Evolutionary conservation across 2,888 invertebrate species (phyloP).

Genomic region (Diachrysia chrysitis): DNA sequence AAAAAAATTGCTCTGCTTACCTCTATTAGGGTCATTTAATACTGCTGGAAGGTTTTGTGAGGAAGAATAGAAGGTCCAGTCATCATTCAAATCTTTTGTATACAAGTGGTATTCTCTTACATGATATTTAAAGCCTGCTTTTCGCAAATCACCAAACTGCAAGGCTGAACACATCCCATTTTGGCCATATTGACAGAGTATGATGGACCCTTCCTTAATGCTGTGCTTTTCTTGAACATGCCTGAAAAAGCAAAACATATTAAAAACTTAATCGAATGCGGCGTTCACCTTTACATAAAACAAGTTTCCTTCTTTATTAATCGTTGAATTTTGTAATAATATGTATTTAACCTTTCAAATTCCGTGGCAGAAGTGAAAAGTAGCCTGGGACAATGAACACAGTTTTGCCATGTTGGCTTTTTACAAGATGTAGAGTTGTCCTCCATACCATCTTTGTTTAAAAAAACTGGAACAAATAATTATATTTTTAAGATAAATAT

Average conservation of each 20-base stretch:
- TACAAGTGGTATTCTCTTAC: constrained; percentile 91
- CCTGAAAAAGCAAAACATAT: constrained; percentile 81
- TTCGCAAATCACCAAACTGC: constrained; percentile 96
- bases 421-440: constrained; percentile 75
- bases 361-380: constrained; percentile 89
- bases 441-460: constrained; percentile 86
- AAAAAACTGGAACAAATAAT: constrained; percentile 41
- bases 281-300: neutral
- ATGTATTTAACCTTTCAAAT: constrained; percentile 88
- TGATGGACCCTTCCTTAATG: constrained; percentile 95
- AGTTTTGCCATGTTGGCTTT: constrained; percentile 90
- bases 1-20: constrained; percentile 97
- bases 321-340: constrained; percentile 27
- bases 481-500: constrained; percentile 39
- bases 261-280: neutral
- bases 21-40: constrained; percentile 97
- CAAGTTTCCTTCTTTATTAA: constrained; percentile 5
- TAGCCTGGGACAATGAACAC: constrained; percentile 90
- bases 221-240: constrained; percentile 95
- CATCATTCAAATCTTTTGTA: constrained; percentile 79
- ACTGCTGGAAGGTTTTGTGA: constrained; percentile 98
- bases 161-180: constrained; percentile 96
- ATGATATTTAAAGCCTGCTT: constrained; percentile 96
- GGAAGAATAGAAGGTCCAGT: constrained; percentile 97
- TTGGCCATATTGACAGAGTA: constrained; percentile 95